A percentile compares a stretch with the other conserved stretches of the same genome.
These are phyloP conservation scores for Mus spicilegus DNA, from an alignment of 2,113 vertebrate genomes.

Conservation along the genomic window DNA sequence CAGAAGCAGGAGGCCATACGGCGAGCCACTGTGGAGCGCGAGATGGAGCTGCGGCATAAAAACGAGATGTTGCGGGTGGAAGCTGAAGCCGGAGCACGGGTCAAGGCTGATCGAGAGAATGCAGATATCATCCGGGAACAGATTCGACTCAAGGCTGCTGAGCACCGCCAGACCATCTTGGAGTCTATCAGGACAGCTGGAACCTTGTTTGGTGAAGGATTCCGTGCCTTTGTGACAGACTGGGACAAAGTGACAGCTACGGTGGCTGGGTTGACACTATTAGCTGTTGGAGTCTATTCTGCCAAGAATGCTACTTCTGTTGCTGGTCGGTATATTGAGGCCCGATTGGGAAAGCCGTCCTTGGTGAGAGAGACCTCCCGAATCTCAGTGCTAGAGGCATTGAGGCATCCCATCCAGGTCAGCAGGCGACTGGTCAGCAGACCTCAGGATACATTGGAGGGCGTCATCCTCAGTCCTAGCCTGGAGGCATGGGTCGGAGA, in stretches of 20 bases:
- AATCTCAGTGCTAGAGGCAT: constrained; percentile 91
- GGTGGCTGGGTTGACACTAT: constrained; percentile 94
- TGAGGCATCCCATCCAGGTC: constrained; percentile 95
- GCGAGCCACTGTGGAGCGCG: constrained; percentile 94
- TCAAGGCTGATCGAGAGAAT: constrained; percentile 94
- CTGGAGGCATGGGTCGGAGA: constrained; percentile 97
- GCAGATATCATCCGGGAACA: constrained; percentile 97
- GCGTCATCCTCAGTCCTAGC: constrained; percentile 95
- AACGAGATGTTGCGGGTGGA: constrained; percentile 95
- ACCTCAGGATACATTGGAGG: constrained; percentile 96
- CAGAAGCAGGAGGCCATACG: constrained; percentile 98
- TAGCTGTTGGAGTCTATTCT: constrained; percentile 95
- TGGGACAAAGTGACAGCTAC: constrained; percentile 99
- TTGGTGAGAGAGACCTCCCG: constrained; percentile 96
- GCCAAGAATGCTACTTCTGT: constrained; percentile 94
- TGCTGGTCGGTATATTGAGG: constrained; percentile 93
- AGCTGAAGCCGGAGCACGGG: constrained; percentile 94
- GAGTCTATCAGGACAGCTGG: constrained; percentile 98
- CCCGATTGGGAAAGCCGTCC: constrained; percentile 95
- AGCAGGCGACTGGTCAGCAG: constrained; percentile 92
- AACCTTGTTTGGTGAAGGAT: constrained; percentile 97
- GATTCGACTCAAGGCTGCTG: constrained; percentile 96
- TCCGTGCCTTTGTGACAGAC: constrained; percentile 96
- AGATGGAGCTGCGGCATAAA: constrained; percentile 97
- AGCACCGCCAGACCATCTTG: constrained; percentile 96